Evolutionary conservation across 2,888 invertebrate genomes (phyloP), one percentile per base, ranked within the genome.

Genomic region (Orchesella flavescens): DNA sequence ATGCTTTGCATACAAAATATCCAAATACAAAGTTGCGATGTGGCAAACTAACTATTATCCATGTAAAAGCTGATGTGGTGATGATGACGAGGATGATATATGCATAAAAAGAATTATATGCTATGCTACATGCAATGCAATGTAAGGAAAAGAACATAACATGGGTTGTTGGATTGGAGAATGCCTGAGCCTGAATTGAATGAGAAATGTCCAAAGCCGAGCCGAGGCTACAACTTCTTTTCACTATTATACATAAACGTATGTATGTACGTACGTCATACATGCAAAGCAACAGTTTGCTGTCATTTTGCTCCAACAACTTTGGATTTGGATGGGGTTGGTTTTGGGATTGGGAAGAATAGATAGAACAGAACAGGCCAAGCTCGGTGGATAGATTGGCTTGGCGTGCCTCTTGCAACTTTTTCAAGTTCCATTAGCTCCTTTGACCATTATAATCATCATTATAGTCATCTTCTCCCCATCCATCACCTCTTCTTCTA

Each of bases 261-360:
- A 34, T 34, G 34, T 4, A 7, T 34, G 34, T 34, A 34, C 34
- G 34, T 2, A 34, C 34, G 34, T 34, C 34, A 34, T 34, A 34
- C 34, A 59, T 59, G n/a, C 12, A 49, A 13, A 49, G 69, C 69
- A 69, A 69, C 69, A 69, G 69, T 23, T 69, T 69, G 49, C 69
- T 49, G 49, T 69, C 69, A 69, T 23, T n/a, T n/a, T n/a, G n/a
- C n/a, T 13, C 24, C 12, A 19, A 46, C 24, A 63, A 1, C 34
- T 34, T 63, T 12, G 13, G 63, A n/a, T n/a, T n/a, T n/a, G n/a
- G n/a, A n/a, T n/a, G n/a, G n/a, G n/a, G n/a, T n/a, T n/a, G n/a
- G n/a, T n/a, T n/a, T n/a, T n/a, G n/a, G n/a, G n/a, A 34, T 34
- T 34, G 34, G 34, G 34, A 34, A 34, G 3, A 34, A 34, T 34